Percentiles rank a stretch among this genome's conserved stretches.
Conservation (phyloP, 2,888 invertebrate species). For the Scrobipalpa costella region DNA sequence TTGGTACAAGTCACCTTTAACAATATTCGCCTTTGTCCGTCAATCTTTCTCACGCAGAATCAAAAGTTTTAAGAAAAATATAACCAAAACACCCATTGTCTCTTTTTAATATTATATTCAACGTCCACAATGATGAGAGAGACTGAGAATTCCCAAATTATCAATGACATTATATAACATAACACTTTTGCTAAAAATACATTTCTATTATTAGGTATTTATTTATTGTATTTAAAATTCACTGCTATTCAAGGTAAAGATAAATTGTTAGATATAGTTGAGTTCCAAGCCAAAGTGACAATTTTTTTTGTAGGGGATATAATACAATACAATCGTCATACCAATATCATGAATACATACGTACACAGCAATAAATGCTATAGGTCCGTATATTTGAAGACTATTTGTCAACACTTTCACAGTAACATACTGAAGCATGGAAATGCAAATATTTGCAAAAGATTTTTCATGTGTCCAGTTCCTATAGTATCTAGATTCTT, state of each 20-base stretch:
- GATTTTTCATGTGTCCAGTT: too few relatives aligned
- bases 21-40: conserved; percentile 4
- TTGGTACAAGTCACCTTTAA: not conserved
- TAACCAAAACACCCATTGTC: conserved; percentile 31
- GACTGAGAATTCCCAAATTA: conserved; percentile 39
- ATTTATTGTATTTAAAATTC: not conserved
- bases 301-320: too few relatives aligned
- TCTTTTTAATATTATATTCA: conserved; percentile 38
- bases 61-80: conserved; percentile 18
- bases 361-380: too few relatives aligned
- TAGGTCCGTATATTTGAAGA: too few relatives aligned
- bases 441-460: too few relatives aligned
- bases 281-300: too few relatives aligned
- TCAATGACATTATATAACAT: conserved; percentile 33
- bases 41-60: conserved; percentile 9
- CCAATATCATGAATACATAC: too few relatives aligned
- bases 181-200: not conserved
- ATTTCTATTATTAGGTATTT: not conserved
- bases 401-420: too few relatives aligned
- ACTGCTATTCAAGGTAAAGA: not conserved
- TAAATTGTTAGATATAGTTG: too few relatives aligned
- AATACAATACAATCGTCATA: too few relatives aligned
- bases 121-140: conserved; percentile 43
- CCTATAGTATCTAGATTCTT: too few relatives aligned
- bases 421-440: too few relatives aligned